A percentile compares a stretch with the other conserved stretches of the same genome.
Evolutionary conservation across 2,797 vertebrate genomes (phyloP).

Genomic region (Sciurus vulgaris): DNA sequence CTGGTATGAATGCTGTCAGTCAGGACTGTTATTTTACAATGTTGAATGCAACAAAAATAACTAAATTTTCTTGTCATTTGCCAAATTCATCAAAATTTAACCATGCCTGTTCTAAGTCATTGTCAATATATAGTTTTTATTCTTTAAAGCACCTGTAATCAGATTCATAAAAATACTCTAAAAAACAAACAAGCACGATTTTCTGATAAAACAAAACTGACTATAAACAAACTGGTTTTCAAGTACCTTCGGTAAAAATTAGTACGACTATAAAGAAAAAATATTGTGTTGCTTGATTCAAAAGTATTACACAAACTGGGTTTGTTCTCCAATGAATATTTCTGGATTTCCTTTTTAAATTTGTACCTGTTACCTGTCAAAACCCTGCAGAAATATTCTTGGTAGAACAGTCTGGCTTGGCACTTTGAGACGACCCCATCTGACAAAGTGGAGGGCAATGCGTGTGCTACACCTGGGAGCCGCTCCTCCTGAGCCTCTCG

Average conservation of each 20-base stretch:
- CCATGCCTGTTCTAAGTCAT: neutral
- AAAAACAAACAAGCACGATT: neutral
- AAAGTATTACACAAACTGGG: neutral
- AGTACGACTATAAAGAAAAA: neutral
- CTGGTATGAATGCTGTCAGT: neutral
- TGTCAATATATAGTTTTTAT: neutral
- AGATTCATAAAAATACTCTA: neutral
- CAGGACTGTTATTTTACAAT: neutral
- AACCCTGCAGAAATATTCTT: neutral
- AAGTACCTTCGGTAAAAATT: neutral
- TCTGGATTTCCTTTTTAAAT: neutral
- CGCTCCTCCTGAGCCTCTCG: neutral
- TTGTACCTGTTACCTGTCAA: neutral
- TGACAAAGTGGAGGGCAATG: no score
- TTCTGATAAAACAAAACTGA: neutral
- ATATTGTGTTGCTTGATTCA: neutral
- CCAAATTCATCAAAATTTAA: constrained; percentile 33
- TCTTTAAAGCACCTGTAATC: neutral
- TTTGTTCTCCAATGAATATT: neutral
- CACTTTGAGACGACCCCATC: neutral
- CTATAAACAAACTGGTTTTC: neutral
- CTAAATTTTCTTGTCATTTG: neutral
- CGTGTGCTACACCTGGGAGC: no score
- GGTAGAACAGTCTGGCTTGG: neutral
- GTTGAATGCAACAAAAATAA: constrained; percentile 6